Evolutionary conservation across 2,113 vertebrate genomes (phyloP), one percentile per base, ranked within the genome.

Genomic region (Erpornis zantholeuca): DNA sequence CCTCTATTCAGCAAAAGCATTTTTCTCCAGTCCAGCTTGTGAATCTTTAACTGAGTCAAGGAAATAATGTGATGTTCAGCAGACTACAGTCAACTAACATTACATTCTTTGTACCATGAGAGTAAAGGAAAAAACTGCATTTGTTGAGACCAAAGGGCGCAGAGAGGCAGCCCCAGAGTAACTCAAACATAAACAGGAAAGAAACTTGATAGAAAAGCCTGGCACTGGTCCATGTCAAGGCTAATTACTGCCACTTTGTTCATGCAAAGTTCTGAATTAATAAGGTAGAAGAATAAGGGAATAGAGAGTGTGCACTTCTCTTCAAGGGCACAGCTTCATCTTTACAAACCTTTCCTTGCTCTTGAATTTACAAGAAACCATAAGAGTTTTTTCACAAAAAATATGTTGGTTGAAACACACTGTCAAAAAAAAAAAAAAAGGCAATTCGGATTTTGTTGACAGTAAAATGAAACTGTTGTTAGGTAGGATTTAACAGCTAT

Each of bases 111-210:
- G 86, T 96, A 90, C 79, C 50, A 96, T 89, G 80, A 87, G 96
- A 97, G 82, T 77, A 71, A 59, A 14, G 79, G 90, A 68, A 95
- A 96, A 96, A 66, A 60, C 0, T 84, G 71, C 96, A 65, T 88
- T 93, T 94, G 86, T 82, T 92, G 77, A 95, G 91, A 97, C 96
- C 92, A 96, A 97, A 97, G 96, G 95, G 96, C 66, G 1, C 61
- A 79, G 69, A 90, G 92, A 97, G 97, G 97, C 97, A 97, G 94
- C 61, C 96, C 90, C 54, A n/a, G 91, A 97, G 96, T 96, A 97
- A 97, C 85, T 98, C 89, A 96, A 98, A 97, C 77, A 96, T 98
- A 98, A 98, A 98, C 97, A 98, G 97, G 97, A 98, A 98, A 97
- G 96, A 97, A 98, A 98, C 90, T 84, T 95, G 97, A 98, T 98